These are phyloP conservation scores for Coracopsis vasa DNA, from an alignment of 2,113 vertebrate genomes.

Conservation along the genomic window DNA sequence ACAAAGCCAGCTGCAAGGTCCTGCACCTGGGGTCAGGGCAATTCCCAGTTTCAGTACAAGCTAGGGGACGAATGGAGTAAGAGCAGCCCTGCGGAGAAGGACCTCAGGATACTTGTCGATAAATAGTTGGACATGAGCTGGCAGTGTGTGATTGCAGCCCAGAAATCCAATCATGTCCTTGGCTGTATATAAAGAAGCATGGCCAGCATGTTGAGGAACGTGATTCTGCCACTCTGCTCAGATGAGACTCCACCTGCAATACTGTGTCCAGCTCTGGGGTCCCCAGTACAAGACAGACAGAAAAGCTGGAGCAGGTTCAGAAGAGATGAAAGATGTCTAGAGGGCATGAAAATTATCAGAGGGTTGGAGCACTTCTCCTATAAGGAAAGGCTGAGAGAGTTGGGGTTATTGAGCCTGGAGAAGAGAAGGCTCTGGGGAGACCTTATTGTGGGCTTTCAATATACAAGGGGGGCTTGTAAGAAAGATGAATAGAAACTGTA, in stretches of 20 bases:
- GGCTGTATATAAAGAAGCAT: neutral
- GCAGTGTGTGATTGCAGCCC: neutral
- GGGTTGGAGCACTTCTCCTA: neutral
- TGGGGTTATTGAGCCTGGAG: neutral
- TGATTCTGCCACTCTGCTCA: neutral
- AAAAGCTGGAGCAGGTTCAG: neutral
- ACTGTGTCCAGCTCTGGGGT: neutral
- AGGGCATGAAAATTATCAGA: neutral
- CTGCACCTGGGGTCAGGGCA: neutral
- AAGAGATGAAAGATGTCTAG: neutral
- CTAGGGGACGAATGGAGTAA: neutral
- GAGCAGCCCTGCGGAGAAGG: neutral
- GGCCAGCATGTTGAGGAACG: neutral
- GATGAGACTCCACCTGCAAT: neutral
- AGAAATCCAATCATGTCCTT: neutral
- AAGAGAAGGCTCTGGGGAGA: neutral
- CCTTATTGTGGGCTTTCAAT: neutral
- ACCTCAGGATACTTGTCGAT: neutral
- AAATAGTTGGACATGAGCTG: neutral
- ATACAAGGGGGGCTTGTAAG: neutral
- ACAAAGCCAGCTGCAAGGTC: neutral
- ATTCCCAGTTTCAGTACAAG: neutral
- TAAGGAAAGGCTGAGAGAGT: neutral
- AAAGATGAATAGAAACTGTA: neutral
- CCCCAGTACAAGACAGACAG: neutral